Evolutionary conservation across 2,888 invertebrate species (phyloP).

Genomic region (Augochlorella aurata): DNA sequence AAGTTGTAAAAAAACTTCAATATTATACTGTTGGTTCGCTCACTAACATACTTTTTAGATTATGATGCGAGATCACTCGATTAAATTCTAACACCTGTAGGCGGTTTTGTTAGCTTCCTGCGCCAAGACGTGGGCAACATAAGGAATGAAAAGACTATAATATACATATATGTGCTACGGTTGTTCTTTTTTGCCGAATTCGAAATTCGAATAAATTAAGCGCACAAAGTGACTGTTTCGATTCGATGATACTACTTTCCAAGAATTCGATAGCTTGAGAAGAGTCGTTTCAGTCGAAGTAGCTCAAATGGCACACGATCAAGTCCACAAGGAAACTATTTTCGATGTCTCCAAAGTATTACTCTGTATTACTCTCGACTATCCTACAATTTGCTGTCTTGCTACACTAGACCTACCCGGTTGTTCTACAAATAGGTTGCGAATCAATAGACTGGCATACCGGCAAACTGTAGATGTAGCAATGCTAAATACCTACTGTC

Average conservation of each 20-base stretch:
- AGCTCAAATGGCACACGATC: background rate
- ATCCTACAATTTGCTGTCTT: background rate
- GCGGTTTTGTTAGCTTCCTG: too few species aligned
- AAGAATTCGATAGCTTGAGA: background rate
- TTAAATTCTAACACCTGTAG: too few species aligned
- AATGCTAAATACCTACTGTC: background rate
- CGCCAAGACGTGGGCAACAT: too few species aligned
- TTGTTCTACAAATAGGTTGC: background rate
- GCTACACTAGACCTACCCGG: background rate
- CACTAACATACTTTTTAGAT: too few species aligned
- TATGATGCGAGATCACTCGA: too few species aligned
- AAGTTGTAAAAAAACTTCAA: too few species aligned
- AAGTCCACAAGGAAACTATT: background rate
- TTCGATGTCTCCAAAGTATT: background rate
- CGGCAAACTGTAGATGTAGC: background rate
- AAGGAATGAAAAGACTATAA: too few species aligned
- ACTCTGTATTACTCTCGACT: conserved; percentile 4
- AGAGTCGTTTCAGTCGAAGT: conserved; percentile 6
- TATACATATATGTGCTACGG: conserved; percentile 2
- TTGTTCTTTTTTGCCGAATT: background rate
- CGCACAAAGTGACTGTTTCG: background rate
- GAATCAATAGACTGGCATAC: conserved; percentile 16
- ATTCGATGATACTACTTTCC: conserved; percentile 11
- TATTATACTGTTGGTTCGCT: too few species aligned
- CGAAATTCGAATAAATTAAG: conserved; percentile 30